Percentiles rank a stretch among this genome's conserved stretches.
These are phyloP conservation scores for Stenoptilia bipunctidactyla DNA, from an alignment of 2,888 invertebrate species.

Conservation along the genomic window DNA sequence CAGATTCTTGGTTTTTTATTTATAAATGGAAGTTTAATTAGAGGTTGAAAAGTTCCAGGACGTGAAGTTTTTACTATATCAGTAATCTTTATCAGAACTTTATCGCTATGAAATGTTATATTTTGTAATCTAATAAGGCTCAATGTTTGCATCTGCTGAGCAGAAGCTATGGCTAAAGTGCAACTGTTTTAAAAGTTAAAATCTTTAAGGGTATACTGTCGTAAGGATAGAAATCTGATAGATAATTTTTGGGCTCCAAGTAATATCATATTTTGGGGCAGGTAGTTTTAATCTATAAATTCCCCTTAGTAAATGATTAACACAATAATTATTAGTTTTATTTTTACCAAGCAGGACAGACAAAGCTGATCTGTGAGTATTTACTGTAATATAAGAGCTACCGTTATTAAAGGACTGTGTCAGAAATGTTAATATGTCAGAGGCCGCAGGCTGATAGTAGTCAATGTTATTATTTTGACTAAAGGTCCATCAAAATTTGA, in stretches of 20 bases:
- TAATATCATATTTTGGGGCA: conserved; percentile 14
- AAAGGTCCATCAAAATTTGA: too few species aligned
- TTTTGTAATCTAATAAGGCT: conserved; percentile 14
- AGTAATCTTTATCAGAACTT: conserved; percentile 1
- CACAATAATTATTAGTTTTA: conserved; percentile 6
- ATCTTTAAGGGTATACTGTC: neutral
- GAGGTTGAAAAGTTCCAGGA: neutral
- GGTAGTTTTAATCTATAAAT: conserved; percentile 7
- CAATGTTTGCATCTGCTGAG: conserved; percentile 15
- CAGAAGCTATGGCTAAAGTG: conserved; percentile 16
- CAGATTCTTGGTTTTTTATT: neutral
- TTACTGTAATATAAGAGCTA: conserved; percentile 1
- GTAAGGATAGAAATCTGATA: conserved; percentile 1
- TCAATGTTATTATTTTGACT: too few species aligned
- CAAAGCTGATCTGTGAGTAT: neutral
- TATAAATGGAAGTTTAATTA: conserved; percentile 1
- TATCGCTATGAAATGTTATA: conserved; percentile 3
- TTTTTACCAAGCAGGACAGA: conserved; percentile 2
- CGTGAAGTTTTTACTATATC: conserved; percentile 4
- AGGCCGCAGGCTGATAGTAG: neutral
- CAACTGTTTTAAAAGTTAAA: conserved; percentile 15
- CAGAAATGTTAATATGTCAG: conserved; percentile 1
- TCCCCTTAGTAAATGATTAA: conserved; percentile 12
- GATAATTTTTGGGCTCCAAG: conserved; percentile 20
- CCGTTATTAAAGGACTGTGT: neutral